Conservation (phyloP, 2,113 vertebrate genomes). For the Apodemus sylvaticus region DNA sequence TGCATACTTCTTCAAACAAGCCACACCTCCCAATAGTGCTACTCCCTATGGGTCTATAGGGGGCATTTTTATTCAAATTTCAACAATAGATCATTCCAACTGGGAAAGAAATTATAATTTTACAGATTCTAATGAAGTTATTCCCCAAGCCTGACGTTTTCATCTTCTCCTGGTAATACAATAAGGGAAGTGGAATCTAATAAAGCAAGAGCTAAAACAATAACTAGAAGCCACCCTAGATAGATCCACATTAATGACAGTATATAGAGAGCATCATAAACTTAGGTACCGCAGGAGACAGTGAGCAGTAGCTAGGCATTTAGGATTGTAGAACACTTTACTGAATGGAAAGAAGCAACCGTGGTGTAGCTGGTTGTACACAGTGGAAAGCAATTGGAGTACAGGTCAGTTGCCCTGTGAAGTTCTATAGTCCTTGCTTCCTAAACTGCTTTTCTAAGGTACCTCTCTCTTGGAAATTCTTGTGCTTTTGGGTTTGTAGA, state of each 20-base stretch:
- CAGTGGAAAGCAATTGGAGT: not conserved
- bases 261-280: not conserved
- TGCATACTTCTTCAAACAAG: not conserved
- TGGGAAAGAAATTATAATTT: conserved; percentile 2
- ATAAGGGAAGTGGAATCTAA: not conserved
- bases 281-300: not conserved
- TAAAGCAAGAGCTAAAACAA: not conserved
- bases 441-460: not conserved
- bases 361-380: not conserved
- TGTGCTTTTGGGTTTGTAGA: not conserved
- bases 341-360: not conserved
- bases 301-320: not conserved
- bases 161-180: not conserved
- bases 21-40: not conserved
- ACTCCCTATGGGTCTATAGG: not conserved
- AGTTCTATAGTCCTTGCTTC: not conserved
- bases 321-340: not conserved
- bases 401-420: not conserved
- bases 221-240: not conserved
- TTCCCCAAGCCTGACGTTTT: not conserved
- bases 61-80: not conserved
- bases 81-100: not conserved
- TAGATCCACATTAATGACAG: not conserved
- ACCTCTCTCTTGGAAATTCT: not conserved
- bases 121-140: not conserved